A percentile compares a stretch with the other conserved stretches of the same genome.
Evolutionary conservation across 2,888 invertebrate genomes (phyloP).

Genomic region (Thereva unica): DNA sequence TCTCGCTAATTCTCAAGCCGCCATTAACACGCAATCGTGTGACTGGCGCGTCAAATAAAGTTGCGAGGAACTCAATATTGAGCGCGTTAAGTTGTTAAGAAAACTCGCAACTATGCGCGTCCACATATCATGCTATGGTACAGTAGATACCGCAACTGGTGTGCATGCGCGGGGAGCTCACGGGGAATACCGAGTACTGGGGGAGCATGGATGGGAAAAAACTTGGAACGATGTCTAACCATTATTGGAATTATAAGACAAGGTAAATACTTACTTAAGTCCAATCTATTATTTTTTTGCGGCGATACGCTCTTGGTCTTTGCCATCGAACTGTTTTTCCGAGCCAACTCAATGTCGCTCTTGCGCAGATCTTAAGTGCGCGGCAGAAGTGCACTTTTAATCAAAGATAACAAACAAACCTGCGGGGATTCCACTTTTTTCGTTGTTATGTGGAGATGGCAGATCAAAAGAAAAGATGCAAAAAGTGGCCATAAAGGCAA

Average conservation of each 20-base stretch:
- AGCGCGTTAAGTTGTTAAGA: background rate
- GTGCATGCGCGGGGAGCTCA: background rate
- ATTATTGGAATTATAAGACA: constrained; percentile 1
- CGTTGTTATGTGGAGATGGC: background rate
- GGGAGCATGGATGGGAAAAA: constrained; percentile 1
- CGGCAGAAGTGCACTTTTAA: constrained; percentile 32
- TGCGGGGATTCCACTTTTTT: constrained; percentile 1
- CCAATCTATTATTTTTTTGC: constrained; percentile 2
- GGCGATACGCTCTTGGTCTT: background rate
- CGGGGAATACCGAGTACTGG: background rate
- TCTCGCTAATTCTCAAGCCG: constrained; percentile 2
- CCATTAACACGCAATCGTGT: constrained; percentile 11
- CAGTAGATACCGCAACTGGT: too few species aligned
- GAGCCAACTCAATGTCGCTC: background rate
- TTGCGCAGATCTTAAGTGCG: constrained; percentile 16
- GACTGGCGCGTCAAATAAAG: constrained; percentile 11
- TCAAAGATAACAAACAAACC: constrained; percentile 27
- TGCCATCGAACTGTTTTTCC: too few species aligned
- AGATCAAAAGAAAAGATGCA: constrained; percentile 16
- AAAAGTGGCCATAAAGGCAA: constrained; percentile 33
- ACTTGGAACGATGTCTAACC: background rate
- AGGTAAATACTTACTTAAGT: constrained; percentile 18
- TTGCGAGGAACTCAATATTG: background rate
- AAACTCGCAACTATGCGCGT: too few species aligned
- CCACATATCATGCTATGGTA: too few species aligned